Evolutionary conservation across 2,888 invertebrate species (phyloP), one percentile per base, ranked within the genome.

Genomic region (Sipha maydis): DNA sequence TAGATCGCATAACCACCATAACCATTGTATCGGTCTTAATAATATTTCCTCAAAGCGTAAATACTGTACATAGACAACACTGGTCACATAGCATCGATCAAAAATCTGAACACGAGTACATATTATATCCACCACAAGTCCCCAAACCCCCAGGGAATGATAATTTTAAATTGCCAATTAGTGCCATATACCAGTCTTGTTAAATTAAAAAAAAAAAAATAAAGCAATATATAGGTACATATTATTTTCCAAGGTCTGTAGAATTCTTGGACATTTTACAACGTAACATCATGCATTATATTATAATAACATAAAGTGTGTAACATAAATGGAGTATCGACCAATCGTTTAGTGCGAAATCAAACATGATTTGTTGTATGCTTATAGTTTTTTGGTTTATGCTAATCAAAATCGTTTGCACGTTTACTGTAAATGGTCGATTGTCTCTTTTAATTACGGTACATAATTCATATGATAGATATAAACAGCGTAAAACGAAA

Each of bases 161-260:
- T 75, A 76, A 84, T 84, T n/a, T 84, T 31, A 38, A 84, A 61
- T 31, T 75, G 56, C 69, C 84, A 84, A 84, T 84, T 83, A 83
- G 54, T 34, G 83, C 82, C 28, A 25, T 56, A 83, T 73, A 84
- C 76, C 56, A 31, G 84, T 76, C 61, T 84, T 84, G 75, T 76
- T 84, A 71, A 75, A 61, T n/a, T 67, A 71, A 4, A 71, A 54
- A 71, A 73, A 84, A 8, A 14, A 25, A 11, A 84, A 56, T 34
- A 84, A 56, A 5, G 31, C 61, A 75, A 76, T 41, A 9, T 1
- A 14, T 14, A n/a, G n/a, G 1, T 83, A 83, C 31, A 76, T 3
- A 61, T 61, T 61, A 84, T 61, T 41, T 41, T 14, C 28, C 84
- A 76, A 61, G 84, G 84, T 76, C 84, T 84, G 17, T 61, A 3